phyloP scores from a whole-genome alignment of 2,888 invertebrate genomes.

The Mechanitis messenoides region DNA sequence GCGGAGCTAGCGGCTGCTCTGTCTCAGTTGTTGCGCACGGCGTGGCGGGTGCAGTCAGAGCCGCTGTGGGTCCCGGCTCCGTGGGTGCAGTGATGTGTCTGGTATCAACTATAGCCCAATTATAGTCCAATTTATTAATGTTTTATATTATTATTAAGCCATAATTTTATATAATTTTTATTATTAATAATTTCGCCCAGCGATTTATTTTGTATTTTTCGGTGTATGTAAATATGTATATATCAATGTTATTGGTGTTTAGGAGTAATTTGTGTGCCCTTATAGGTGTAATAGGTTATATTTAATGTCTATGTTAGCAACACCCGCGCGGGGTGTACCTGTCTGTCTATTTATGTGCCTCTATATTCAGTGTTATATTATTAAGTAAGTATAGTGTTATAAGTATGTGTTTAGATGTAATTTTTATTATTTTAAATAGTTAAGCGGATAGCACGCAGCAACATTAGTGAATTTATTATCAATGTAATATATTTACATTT shows the following conservation, averaged over 20 bases:
- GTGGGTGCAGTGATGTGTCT: conserved; percentile 86
- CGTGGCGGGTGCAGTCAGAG: conserved; percentile 91
- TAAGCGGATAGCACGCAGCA: no score
- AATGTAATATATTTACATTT: background rate
- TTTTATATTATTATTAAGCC: conserved; percentile 1
- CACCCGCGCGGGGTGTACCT: conserved; percentile 2
- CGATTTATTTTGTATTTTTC: conserved; percentile 1
- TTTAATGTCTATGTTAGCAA: background rate
- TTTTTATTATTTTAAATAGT: background rate
- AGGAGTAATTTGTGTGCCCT: background rate
- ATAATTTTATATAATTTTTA: background rate
- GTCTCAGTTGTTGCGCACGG: conserved; percentile 87
- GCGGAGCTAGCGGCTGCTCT: conserved; percentile 91
- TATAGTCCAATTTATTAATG: conserved; percentile 15
- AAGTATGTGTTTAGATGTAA: conserved; percentile 5
- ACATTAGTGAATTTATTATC: no score
- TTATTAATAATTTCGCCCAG: background rate
- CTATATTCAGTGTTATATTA: background rate
- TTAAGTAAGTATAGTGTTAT: background rate
- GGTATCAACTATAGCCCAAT: conserved; percentile 10
- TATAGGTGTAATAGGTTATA: background rate
- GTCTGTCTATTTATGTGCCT: conserved; percentile 5
- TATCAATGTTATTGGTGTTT: conserved; percentile 1
- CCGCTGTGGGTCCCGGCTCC: conserved; percentile 97
- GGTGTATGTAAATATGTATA: conserved; percentile 3